A percentile compares a stretch with the other conserved stretches of the same genome.
phyloP scores from a whole-genome alignment of 2,888 invertebrate species.

The Polyommatus icarus region DNA sequence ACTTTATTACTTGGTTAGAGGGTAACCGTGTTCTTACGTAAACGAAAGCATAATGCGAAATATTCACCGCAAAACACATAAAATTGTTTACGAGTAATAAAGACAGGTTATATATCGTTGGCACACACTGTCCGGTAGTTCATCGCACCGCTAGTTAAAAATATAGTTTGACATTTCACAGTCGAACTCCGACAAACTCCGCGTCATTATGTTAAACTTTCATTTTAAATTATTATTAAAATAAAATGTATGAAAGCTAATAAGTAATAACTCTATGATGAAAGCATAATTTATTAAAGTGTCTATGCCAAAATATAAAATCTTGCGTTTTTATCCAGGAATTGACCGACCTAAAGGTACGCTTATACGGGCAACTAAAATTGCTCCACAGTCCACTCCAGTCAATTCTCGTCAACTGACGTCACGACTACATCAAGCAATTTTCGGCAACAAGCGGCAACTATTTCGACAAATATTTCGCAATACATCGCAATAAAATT shows the following conservation, averaged over 20 bases:
- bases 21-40: neutral
- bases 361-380: no score
- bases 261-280: no score
- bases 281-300: neutral
- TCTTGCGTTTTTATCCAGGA: no score
- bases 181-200: slow-evolving; percentile 6
- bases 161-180: slow-evolving; percentile 47
- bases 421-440: no score
- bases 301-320: neutral
- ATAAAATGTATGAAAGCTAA: neutral
- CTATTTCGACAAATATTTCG: no score
- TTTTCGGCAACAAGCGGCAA: no score
- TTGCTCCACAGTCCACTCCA: no score
- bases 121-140: slow-evolving; percentile 41
- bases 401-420: no score
- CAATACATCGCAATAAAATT: no score
- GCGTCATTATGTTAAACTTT: slow-evolving; percentile 16
- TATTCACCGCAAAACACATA: neutral
- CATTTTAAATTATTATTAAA: neutral
- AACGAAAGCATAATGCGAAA: neutral
- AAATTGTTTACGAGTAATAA: slow-evolving; percentile 9
- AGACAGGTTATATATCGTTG: slow-evolving; percentile 30
- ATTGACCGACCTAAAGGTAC: no score
- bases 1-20: neutral
- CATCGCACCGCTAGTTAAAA: slow-evolving; percentile 46